These are phyloP conservation scores for Cephus cinctus DNA, from an alignment of 1,140 invertebrate genomes.

Conservation along the genomic window DNA sequence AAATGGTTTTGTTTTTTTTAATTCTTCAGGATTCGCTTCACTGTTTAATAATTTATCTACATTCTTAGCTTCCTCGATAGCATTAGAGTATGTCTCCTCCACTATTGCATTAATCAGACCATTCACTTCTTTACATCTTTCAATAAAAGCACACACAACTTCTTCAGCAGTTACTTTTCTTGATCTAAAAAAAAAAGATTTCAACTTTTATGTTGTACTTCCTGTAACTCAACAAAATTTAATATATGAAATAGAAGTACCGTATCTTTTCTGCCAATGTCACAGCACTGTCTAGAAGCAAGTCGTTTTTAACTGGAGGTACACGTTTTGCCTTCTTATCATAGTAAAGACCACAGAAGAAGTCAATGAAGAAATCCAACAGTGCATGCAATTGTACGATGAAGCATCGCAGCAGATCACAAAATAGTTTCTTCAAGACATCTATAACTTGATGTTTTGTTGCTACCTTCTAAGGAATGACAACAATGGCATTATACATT, in stretches of 20 bases:
- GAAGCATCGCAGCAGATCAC: conserved; percentile 28
- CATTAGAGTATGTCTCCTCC: conserved; percentile 73
- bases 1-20: conserved; percentile 64
- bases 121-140: conserved; percentile 79
- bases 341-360: conserved; percentile 59
- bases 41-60: conserved; percentile 68
- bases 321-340: conserved; percentile 56
- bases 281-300: conserved; percentile 66
- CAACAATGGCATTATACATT: too few species aligned
- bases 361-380: conserved; percentile 52
- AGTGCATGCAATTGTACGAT: conserved; percentile 40
- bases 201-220: conserved; percentile 4
- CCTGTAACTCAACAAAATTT: conserved; percentile 1
- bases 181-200: conserved; percentile 39
- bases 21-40: conserved; percentile 55
- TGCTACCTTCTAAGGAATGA: too few species aligned
- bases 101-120: conserved; percentile 78
- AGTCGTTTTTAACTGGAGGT: conserved; percentile 58
- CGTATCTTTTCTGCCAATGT: conserved; percentile 67
- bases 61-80: conserved; percentile 71
- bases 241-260: conserved; percentile 29
- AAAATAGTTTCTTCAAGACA: conserved; percentile 23
- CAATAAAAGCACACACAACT: conserved; percentile 73
- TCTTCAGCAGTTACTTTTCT: conserved; percentile 66
- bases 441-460: too few species aligned